Conservation (phyloP, 35 echinoderm and acorn worm species). For the Apostichopus californicus region DNA sequence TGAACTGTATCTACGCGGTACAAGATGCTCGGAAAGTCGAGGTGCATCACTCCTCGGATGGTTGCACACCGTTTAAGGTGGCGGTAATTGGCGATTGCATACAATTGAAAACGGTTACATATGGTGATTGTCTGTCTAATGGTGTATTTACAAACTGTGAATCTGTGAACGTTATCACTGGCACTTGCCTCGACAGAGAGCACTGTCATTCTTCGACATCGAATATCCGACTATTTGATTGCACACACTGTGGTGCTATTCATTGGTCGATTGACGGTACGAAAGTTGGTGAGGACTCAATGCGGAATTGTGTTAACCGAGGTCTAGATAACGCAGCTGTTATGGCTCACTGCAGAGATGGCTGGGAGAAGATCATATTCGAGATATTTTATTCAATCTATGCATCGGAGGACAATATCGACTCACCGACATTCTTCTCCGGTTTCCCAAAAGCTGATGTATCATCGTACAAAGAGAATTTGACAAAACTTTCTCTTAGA, state of each 20-base stretch:
- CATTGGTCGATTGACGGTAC: constrained; percentile 26
- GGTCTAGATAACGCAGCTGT: not conserved
- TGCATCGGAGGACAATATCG: no score
- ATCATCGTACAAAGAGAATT: no score
- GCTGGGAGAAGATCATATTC: constrained; percentile 17
- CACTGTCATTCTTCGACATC: constrained; percentile 28
- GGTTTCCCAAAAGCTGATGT: no score
- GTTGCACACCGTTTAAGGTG: constrained; percentile 7
- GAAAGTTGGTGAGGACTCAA: constrained; percentile 12
- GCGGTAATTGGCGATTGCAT: not conserved
- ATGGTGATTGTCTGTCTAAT: not conserved
- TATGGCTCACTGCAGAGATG: not conserved
- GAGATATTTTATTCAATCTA: no score
- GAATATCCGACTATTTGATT: constrained; percentile 7
- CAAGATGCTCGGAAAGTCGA: not conserved
- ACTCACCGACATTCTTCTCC: no score
- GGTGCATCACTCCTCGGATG: constrained; percentile 12
- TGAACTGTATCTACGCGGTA: constrained; percentile 38
- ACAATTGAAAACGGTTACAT: constrained; percentile 20
- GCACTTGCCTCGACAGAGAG: constrained; percentile 27
- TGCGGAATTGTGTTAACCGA: constrained; percentile 23
- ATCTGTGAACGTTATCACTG: not conserved
- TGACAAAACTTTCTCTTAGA: not conserved
- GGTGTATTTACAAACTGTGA: not conserved
- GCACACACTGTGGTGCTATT: constrained; percentile 35